A percentile compares a stretch with the other conserved stretches of the same genome.
These are phyloP conservation scores for Amiota mariae DNA, from an alignment of 2,888 invertebrate species.

Conservation along the genomic window DNA sequence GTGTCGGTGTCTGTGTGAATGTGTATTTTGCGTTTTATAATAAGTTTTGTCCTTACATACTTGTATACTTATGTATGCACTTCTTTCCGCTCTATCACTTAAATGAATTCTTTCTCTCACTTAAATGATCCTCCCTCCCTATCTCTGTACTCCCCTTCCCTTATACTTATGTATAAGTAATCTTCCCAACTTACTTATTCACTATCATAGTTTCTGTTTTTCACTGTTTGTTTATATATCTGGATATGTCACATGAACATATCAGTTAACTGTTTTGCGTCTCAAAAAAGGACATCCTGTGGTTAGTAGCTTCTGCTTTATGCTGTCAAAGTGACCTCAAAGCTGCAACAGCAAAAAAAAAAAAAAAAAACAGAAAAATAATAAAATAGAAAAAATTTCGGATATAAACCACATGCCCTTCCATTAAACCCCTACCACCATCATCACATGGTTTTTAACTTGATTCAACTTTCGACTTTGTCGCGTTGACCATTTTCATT, in stretches of 20 bases:
- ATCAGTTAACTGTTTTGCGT: constrained; percentile 55
- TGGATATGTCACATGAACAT: constrained; percentile 8
- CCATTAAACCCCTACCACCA: not conserved
- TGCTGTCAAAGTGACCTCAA: constrained; percentile 66
- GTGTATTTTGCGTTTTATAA: constrained; percentile 30
- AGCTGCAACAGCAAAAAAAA: constrained; percentile 48
- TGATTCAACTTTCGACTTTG: constrained; percentile 37
- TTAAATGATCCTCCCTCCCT: too few species aligned
- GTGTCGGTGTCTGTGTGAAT: constrained; percentile 18
- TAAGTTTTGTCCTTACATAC: constrained; percentile 36
- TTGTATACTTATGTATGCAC: too few species aligned
- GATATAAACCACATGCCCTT: not conserved
- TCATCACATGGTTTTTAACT: constrained; percentile 2
- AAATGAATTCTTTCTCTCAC: constrained; percentile 27
- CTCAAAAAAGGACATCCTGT: constrained; percentile 52
- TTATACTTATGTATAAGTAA: too few species aligned
- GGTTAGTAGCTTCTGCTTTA: constrained; percentile 46
- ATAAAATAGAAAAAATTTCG: constrained; percentile 1
- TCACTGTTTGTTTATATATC: too few species aligned
- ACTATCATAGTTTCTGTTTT: too few species aligned
- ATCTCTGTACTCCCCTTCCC: too few species aligned
- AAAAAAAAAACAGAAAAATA: constrained; percentile 38
- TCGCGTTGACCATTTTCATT: constrained; percentile 29
- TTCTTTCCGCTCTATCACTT: constrained; percentile 28
- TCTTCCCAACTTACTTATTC: too few species aligned